Conservation (phyloP, 2,888 invertebrate genomes). For the Caenorhabditis sinica region DNA sequence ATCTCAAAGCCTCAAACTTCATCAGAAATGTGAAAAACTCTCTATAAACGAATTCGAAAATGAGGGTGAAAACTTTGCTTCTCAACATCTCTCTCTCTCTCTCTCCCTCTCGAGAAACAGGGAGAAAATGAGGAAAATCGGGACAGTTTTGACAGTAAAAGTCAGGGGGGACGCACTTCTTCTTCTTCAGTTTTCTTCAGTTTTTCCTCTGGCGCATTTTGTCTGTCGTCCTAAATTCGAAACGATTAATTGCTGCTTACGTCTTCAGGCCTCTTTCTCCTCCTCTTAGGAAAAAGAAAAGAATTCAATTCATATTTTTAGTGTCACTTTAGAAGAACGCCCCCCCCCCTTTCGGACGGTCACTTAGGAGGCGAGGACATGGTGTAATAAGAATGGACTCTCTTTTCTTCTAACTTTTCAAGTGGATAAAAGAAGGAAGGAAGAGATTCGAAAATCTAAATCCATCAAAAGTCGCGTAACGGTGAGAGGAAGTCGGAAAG, state of each 20-base stretch:
- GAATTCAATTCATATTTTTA: constrained; percentile 59
- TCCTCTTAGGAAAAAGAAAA: constrained; percentile 9
- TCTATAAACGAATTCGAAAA: too few relatives aligned
- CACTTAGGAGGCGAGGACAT: constrained; percentile 21
- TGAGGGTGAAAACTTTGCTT: too few relatives aligned
- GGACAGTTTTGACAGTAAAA: constrained; percentile 65
- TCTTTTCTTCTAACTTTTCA: neutral
- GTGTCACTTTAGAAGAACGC: constrained; percentile 46
- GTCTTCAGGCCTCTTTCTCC: constrained; percentile 45
- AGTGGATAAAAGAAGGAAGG: constrained; percentile 6
- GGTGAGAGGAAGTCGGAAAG: neutral
- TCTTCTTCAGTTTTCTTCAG: constrained; percentile 12
- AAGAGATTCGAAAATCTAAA: neutral
- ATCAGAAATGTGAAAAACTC: too few relatives aligned
- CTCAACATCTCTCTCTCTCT: neutral
- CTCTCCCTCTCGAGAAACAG: neutral
- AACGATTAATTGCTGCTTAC: constrained; percentile 66
- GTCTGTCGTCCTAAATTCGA: constrained; percentile 60
- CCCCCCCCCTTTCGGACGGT: constrained; percentile 26
- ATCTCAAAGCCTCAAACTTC: neutral
- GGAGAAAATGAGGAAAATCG: constrained; percentile 34
- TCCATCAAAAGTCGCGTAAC: neutral
- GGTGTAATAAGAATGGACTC: constrained; percentile 35
- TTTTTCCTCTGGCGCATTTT: constrained; percentile 41
- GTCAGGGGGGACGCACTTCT: constrained; percentile 50